Conservation (phyloP, 1,140 invertebrate genomes). For the Babylonia areolata region DNA sequence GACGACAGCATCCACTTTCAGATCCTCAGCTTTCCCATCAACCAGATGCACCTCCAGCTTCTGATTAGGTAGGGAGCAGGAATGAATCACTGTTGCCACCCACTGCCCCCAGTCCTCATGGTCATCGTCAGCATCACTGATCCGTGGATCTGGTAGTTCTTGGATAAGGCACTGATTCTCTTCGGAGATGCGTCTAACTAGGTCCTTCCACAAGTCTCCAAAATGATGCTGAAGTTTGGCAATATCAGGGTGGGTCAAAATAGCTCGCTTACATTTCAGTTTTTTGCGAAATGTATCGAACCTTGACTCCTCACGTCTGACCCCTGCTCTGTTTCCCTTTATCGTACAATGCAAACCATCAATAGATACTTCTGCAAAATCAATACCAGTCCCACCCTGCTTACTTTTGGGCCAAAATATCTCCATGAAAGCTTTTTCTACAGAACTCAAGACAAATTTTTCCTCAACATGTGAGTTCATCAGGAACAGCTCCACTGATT, state of each 20-base stretch:
- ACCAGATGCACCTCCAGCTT: not conserved
- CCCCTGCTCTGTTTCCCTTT: not conserved
- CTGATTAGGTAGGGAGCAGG: not conserved
- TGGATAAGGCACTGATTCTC: conserved; percentile 18
- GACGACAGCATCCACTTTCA: conserved; percentile 15
- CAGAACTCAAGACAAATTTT: not conserved
- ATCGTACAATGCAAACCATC: not conserved
- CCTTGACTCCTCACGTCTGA: not conserved
- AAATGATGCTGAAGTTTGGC: not conserved
- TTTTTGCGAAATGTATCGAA: not conserved
- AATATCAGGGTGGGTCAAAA: not conserved
- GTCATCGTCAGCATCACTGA: not conserved
- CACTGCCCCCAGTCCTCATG: conserved; percentile 15
- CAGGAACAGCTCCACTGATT: not conserved
- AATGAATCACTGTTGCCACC: not conserved
- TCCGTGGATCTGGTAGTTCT: conserved; percentile 7
- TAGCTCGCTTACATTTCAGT: not conserved
- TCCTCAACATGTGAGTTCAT: not conserved
- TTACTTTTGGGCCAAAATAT: not conserved
- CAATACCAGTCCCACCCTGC: not conserved
- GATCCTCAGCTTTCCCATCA: not conserved
- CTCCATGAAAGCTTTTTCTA: not conserved
- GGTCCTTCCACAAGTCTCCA: not conserved
- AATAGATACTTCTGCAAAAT: not conserved
- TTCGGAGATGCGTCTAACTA: not conserved